Percentiles rank a stretch among this genome's conserved stretches.
phyloP scores from a whole-genome alignment of 2,113 vertebrate species.

The Egretta garzetta region DNA sequence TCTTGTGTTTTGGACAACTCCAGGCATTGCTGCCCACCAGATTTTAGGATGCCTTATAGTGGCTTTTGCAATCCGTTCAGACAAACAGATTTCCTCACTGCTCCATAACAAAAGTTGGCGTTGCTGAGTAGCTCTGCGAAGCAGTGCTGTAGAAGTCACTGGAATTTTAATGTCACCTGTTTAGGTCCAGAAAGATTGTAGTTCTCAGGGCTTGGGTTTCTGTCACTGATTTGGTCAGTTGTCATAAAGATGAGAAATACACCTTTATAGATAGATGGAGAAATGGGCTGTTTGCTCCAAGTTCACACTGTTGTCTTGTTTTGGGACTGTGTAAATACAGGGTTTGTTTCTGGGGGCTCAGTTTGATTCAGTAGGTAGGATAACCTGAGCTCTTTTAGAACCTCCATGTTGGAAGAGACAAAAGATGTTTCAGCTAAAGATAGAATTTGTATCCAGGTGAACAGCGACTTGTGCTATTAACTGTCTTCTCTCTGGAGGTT shows the following conservation, averaged over 20 bases:
- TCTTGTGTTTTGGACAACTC: neutral
- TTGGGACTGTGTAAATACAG: neutral
- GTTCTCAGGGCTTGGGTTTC: neutral
- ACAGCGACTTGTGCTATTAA: neutral
- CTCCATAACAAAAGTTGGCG: neutral
- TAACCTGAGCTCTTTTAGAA: neutral
- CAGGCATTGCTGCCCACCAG: neutral
- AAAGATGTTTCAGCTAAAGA: neutral
- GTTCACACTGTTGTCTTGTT: neutral
- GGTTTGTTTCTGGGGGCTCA: neutral
- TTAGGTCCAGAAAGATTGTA: neutral
- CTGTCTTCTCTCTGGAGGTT: neutral
- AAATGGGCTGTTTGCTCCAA: neutral
- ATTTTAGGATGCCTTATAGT: neutral
- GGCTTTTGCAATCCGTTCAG: neutral
- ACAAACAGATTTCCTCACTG: neutral
- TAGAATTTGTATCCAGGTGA: neutral
- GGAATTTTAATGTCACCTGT: neutral
- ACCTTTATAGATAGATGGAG: neutral
- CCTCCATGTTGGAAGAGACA: rapidly evolving
- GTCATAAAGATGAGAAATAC: neutral
- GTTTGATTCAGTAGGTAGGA: neutral
- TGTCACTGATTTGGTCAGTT: neutral
- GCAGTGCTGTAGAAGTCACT: neutral
- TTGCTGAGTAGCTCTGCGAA: neutral